Evolutionary conservation across 35 echinoderm and acorn worm genomes (phyloP).

Genomic region (Ophiothrix spiculata): DNA sequence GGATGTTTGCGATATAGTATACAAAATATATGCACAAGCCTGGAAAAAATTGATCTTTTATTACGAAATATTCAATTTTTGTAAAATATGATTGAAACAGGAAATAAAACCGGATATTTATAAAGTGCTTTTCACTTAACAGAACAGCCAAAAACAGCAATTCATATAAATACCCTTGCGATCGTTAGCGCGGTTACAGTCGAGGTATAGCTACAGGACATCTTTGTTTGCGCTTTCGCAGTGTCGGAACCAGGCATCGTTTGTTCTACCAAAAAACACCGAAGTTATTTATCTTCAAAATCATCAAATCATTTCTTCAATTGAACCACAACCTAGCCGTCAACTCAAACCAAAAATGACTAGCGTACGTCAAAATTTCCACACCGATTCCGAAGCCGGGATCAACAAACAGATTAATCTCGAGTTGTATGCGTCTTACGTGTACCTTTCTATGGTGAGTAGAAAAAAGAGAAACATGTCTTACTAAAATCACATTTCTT

Average conservation of each 20-base stretch:
- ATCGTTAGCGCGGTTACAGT: not conserved
- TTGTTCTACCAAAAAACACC: not conserved
- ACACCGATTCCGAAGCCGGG: slow-evolving; percentile 69
- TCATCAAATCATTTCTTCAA: not conserved
- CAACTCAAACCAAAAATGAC: not conserved
- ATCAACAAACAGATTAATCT: slow-evolving; percentile 98
- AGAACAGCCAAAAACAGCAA: not conserved
- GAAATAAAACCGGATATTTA: too few species aligned
- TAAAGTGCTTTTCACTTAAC: not conserved
- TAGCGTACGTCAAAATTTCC: slow-evolving; percentile 58
- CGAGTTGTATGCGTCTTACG: slow-evolving; percentile 86
- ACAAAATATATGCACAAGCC: too few species aligned
- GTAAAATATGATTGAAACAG: too few species aligned
- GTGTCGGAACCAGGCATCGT: slow-evolving; percentile 5
- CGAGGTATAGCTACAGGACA: not conserved
- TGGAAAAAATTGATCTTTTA: too few species aligned
- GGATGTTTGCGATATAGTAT: too few species aligned
- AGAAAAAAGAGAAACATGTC: not conserved
- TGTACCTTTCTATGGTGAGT: slow-evolving; percentile 86
- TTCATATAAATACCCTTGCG: not conserved
- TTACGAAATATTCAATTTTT: too few species aligned
- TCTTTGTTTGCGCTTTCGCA: slow-evolving; percentile 3
- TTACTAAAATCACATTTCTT: not conserved
- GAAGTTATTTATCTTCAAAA: not conserved
- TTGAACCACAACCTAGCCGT: not conserved